Evolutionary conservation across 2,113 vertebrate genomes (phyloP).

Genomic region (Urocynchramus pylzowi): DNA sequence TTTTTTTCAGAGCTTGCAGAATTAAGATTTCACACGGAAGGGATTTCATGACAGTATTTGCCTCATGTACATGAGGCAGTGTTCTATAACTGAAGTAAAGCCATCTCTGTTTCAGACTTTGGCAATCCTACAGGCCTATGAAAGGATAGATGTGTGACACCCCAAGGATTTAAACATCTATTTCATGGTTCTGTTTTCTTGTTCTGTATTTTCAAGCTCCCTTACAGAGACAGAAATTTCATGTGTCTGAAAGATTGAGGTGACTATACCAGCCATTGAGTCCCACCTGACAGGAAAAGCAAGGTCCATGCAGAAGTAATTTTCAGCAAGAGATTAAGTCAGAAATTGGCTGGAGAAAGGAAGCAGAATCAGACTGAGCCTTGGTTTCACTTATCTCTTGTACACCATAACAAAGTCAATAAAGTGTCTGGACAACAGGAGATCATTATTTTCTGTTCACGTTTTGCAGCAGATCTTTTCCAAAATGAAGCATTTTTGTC

Average conservation of each 20-base stretch:
- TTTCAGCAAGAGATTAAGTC: neutral
- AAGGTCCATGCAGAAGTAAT: neutral
- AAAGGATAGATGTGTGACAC: neutral
- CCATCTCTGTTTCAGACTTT: neutral
- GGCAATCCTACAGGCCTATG: neutral
- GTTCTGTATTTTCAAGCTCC: neutral
- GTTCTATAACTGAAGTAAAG: neutral
- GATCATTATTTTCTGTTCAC: neutral
- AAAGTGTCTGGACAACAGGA: neutral
- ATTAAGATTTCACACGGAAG: neutral
- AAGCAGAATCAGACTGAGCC: neutral
- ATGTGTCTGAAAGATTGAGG: neutral
- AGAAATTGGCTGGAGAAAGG: neutral
- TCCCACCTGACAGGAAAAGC: neutral
- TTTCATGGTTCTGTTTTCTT: neutral
- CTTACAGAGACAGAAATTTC: neutral
- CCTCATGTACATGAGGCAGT: neutral
- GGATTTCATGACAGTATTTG: neutral
- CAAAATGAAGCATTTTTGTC: neutral
- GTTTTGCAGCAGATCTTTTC: neutral
- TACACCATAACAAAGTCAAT: neutral
- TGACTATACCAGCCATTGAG: neutral
- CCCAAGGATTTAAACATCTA: neutral
- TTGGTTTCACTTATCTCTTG: neutral
- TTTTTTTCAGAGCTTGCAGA: neutral